Base-by-base conservation (phyloP, 2,888 invertebrate genomes). In the Cheilosia pagana region DNA sequence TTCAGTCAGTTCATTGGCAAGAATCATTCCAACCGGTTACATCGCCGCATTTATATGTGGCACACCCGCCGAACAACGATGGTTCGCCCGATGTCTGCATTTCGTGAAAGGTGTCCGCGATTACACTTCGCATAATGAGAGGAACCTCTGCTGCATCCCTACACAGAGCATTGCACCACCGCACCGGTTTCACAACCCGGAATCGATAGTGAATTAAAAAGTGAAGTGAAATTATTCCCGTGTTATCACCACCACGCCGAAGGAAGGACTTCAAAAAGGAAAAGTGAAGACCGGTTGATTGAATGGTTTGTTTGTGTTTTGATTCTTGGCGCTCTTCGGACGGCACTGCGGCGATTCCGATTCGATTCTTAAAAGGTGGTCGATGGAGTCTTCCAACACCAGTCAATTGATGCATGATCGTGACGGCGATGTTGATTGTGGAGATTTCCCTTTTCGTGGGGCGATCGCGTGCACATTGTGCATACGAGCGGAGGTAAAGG, bases 131-230 rank as follows among this genome's bases (percentile, higher is more conserved):
- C n/a, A n/a, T n/a, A 45, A 19, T 10, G 16, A 43, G 4, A n/a
- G 31, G 21, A 31, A 6, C 10, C 6, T 2, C 41, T 8, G 16
- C 43, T 28, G 14, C 16, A 28, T 25, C 12, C 12, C 31, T 7
- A 3, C 48, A n/a, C 8, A 2, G 28, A 19, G 25, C 60, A 41
- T 21, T n/a, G 50, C 43, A 53, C 50, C 62, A 39, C 28, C 50
- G 6, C 57, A 50, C 65, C 70, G 70, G 75, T 79, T 75, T 62
- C 67, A 76, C 76, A 79, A 81, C 85, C 81, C 85, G 81, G 81
- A 81, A 85, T 81, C 75, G 81, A 81, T 71, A 81, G 75, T 79
- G 81, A 85, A 81, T 85, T 85, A 76, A 85, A 85, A 85, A 85
- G 85, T 79, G 85, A 85, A 79, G 68, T 82, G 77, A 78, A 59